Evolutionary conservation across 2,888 invertebrate genomes (phyloP).

Genomic region (Ommatoiulus sabulosus): DNA sequence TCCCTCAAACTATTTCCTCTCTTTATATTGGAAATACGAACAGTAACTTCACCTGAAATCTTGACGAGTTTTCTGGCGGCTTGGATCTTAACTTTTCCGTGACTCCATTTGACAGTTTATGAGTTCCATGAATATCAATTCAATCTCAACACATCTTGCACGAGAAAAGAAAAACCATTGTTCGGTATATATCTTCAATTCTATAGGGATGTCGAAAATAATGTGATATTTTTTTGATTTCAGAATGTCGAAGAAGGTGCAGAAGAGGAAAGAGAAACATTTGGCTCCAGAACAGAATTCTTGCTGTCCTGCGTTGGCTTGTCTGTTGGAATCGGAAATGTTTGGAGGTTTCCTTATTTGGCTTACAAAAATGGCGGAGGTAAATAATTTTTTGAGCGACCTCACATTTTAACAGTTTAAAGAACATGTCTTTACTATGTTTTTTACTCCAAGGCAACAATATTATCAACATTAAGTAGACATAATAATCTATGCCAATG

Average conservation of each 20-base stretch:
- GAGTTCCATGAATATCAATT: too few relatives aligned
- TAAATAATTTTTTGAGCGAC: conserved; percentile 44
- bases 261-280: conserved; percentile 54
- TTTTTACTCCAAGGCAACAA: too few relatives aligned
- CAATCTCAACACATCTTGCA: too few relatives aligned
- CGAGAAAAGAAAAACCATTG: too few relatives aligned
- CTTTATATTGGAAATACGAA: too few relatives aligned
- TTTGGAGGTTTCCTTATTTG: conserved; percentile 61
- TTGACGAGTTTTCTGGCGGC: too few relatives aligned
- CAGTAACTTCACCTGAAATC: too few relatives aligned
- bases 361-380: conserved; percentile 63
- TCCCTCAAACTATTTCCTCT: too few relatives aligned
- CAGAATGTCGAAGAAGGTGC: neutral
- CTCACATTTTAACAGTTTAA: neutral
- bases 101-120: too few relatives aligned
- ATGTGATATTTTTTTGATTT: neutral
- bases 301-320: conserved; percentile 59
- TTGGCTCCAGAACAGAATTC: conserved; percentile 59
- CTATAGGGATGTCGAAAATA: neutral
- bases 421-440: too few relatives aligned
- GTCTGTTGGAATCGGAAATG: conserved; percentile 59
- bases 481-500: neutral
- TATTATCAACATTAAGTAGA: neutral
- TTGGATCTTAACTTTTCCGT: too few relatives aligned
- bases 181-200: too few relatives aligned